Base-by-base conservation (phyloP, 1,140 invertebrate genomes). In the Chlorops oryzae region DNA sequence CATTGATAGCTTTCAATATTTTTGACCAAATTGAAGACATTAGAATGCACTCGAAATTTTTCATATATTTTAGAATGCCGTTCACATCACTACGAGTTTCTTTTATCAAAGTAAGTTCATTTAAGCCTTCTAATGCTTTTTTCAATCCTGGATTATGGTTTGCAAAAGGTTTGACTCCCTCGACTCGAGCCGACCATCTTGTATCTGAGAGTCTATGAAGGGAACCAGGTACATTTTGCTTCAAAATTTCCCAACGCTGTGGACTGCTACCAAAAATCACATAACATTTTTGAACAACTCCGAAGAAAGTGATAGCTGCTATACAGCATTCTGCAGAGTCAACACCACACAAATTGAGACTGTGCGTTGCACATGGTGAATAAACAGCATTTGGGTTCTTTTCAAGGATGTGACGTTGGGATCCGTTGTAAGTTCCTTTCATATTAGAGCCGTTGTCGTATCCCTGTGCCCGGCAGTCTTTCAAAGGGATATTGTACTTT, bases 161-260 rank as follows among this genome's bases (percentile, higher is more conserved):
- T 12, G 27, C 12, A 24, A 45, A 27, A 5, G 5, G 22, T 27
- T 15, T 45, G 9, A 45, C 27, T 13, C 4, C 42, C 10, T 45
- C 42, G 27, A 45, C 27, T 21, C 42, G 13, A 25, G 20, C 23
- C 12, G 22, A 45, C 27, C 27, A 45, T 24, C 15, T 45, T 32
- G 42, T 32, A n/a, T 45, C 42, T n/a, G 42, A 45, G 10, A 45
- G 15, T n/a, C 3, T 45, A 20, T 45, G 23, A 25, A 45, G 27
- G 3, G 22, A 45, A 32, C 20, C 27, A 4, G 42, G 42, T 9
- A 45, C 6, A 17, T 27, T 32, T 17, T 5, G n/a, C 17, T 45
- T 32, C 27, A 45, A n/a, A 24, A 45, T 25, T 21, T 25, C 42
- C 42, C 42, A 45, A 45, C 22, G 42, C 27, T 45, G 12, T 25